phyloP scores from a whole-genome alignment of 64 coral and sea anemone genomes.

The Porites lutea region DNA sequence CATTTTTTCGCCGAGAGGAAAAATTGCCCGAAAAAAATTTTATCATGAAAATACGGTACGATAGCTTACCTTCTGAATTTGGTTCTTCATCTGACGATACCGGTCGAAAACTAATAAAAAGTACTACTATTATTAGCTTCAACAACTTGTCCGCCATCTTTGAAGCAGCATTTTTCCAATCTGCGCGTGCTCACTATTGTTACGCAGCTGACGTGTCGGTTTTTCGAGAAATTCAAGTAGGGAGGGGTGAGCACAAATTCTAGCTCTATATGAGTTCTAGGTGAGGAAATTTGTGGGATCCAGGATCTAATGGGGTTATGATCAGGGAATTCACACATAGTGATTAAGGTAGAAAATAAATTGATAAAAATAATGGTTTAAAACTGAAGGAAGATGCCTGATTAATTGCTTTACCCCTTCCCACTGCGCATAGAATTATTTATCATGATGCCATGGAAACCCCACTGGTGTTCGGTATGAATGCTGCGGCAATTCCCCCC shows the following conservation, averaged over 20 bases:
- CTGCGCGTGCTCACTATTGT: slow-evolving; percentile 49
- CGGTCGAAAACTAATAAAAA: slow-evolving; percentile 30
- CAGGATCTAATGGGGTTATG: no score
- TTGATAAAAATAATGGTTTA: no score
- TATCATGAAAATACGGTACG: not conserved
- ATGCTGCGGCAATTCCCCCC: not conserved
- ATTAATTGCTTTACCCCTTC: not conserved
- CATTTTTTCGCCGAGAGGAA: not conserved
- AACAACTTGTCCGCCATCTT: slow-evolving; percentile 50
- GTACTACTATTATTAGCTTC: not conserved
- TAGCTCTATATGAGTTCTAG: no score
- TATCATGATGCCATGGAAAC: slow-evolving; percentile 3
- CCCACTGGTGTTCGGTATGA: not conserved
- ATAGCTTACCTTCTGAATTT: slow-evolving; percentile 18
- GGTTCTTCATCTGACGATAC: not conserved
- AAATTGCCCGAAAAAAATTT: not conserved
- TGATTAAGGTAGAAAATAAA: no score
- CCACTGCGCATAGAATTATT: not conserved
- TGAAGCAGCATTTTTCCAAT: slow-evolving; percentile 7
- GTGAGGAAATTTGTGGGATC: no score
- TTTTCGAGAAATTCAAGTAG: not conserved
- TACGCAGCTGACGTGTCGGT: slow-evolving; percentile 60
- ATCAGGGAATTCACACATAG: no score
- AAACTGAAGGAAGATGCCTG: not conserved
- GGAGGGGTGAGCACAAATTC: not conserved